These are phyloP conservation scores for Sarcoramphus papa DNA, from an alignment of 2,797 vertebrate genomes.

Conservation along the genomic window DNA sequence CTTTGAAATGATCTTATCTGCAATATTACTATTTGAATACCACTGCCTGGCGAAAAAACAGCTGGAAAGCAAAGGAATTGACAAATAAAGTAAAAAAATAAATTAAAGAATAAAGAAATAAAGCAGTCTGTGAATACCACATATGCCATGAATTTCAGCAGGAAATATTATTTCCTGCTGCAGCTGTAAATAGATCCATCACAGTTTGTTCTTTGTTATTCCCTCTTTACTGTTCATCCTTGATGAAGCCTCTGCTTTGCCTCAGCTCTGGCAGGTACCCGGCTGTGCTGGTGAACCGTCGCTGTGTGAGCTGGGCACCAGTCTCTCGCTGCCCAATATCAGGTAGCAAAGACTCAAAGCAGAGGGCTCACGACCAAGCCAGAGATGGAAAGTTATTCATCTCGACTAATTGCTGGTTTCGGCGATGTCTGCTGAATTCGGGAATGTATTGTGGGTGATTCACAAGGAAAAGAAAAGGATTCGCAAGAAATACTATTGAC, in stretches of 20 bases:
- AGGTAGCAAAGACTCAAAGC: background rate
- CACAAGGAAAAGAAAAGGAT: slow-evolving; percentile 6
- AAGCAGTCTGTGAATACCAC: slow-evolving; percentile 6
- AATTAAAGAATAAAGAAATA: background rate
- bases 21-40: background rate
- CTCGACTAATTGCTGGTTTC: background rate
- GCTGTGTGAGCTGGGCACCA: background rate
- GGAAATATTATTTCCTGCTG: slow-evolving; percentile 46
- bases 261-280: background rate
- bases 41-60: background rate
- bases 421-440: background rate
- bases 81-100: background rate
- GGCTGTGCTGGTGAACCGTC: rapidly evolving
- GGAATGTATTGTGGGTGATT: slow-evolving; percentile 9
- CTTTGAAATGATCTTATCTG: background rate
- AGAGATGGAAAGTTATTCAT: background rate
- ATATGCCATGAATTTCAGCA: slow-evolving; percentile 36
- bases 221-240: background rate
- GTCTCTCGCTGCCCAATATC: background rate
- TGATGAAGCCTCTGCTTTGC: background rate
- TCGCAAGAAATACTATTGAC: slow-evolving; percentile 38
- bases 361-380: background rate
- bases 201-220: slow-evolving; percentile 31
- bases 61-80: background rate
- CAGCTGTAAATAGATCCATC: slow-evolving; percentile 57